Evolutionary conservation across 2,113 vertebrate species (phyloP).

Genomic region (Falcunculus frontatus): DNA sequence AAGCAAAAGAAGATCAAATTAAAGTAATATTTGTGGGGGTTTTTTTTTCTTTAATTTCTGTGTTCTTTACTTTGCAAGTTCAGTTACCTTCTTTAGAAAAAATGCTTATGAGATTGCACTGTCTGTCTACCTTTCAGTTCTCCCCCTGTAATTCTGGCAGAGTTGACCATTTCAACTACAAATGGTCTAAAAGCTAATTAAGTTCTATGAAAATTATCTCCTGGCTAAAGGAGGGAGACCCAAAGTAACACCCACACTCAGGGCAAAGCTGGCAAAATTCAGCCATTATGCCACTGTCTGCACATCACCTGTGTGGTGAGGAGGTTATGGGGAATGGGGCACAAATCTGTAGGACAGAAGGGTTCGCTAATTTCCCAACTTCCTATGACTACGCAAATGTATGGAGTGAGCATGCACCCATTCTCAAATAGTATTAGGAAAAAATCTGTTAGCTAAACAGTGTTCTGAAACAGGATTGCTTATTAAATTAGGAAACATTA

Average conservation of each 20-base stretch:
- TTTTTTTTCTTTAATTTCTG: neutral
- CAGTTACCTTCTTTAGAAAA: neutral
- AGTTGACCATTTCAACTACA: neutral
- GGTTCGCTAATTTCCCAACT: neutral
- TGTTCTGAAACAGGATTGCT: neutral
- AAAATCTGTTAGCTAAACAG: neutral
- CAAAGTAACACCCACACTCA: neutral
- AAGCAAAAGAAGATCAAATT: neutral
- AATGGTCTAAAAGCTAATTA: neutral
- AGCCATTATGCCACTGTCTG: fast-evolving
- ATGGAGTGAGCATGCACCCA: neutral
- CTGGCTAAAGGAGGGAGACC: neutral
- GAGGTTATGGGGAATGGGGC: neutral
- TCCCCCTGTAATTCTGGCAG: neutral
- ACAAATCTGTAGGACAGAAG: neutral
- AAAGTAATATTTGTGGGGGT: neutral
- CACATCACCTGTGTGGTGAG: neutral
- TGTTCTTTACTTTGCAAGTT: neutral
- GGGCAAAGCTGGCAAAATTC: neutral
- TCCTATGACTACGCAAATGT: neutral
- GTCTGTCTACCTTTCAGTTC: neutral
- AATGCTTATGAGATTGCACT: neutral
- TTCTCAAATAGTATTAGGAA: neutral
- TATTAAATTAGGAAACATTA: constrained; percentile 43
- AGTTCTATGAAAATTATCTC: neutral